Evolutionary conservation across 2,888 invertebrate genomes (phyloP).

Genomic region (Meta bourneti): DNA sequence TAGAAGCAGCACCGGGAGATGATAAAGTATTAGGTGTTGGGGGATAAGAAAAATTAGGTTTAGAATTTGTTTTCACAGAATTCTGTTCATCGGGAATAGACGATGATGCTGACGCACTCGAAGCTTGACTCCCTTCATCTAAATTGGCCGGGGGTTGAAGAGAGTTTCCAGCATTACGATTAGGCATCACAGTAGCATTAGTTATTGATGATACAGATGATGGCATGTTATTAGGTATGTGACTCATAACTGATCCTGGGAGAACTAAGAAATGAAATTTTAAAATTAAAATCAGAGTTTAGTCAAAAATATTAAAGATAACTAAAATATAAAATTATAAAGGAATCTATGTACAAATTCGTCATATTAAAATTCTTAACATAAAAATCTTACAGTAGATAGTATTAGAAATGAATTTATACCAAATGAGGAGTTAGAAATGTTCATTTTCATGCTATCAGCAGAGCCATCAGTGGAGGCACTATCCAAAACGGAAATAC

Average conservation of each 20-base stretch:
- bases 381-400: background rate
- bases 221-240: slow-evolving; percentile 57
- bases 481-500: slow-evolving; percentile 38
- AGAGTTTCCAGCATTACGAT: slow-evolving; percentile 60
- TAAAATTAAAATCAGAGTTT: background rate
- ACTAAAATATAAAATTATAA: background rate
- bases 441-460: slow-evolving; percentile 61
- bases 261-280: slow-evolving; percentile 48
- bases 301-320: background rate
- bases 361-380: background rate
- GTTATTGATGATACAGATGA: slow-evolving; percentile 68
- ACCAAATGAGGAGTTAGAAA: slow-evolving; percentile 72
- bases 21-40: slow-evolving; percentile 90
- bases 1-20: slow-evolving; percentile 91
- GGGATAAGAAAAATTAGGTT: slow-evolving; percentile 85
- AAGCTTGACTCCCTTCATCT: slow-evolving; percentile 86
- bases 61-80: slow-evolving; percentile 71
- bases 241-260: slow-evolving; percentile 61
- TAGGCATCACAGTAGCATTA: slow-evolving; percentile 47
- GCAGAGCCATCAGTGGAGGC: slow-evolving; percentile 42
- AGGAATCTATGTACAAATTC: background rate
- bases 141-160: slow-evolving; percentile 77
- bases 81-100: slow-evolving; percentile 74
- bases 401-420: background rate
- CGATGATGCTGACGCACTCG: slow-evolving; percentile 83